These are phyloP conservation scores for Neosilurus hyrtlii DNA, from an alignment of 2,797 vertebrate genomes.

Conservation along the genomic window DNA sequence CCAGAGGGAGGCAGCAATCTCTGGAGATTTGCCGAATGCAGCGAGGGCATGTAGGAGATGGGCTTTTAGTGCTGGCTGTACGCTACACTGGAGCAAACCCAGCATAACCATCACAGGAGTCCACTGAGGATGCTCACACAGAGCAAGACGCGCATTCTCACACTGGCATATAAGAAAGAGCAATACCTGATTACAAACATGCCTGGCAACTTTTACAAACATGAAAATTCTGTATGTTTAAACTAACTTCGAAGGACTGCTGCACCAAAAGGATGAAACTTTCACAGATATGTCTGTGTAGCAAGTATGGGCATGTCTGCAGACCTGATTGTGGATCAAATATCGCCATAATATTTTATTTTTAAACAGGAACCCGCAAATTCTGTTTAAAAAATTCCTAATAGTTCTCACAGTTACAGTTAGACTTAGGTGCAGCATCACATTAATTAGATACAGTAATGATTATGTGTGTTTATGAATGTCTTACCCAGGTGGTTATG, in stretches of 20 bases:
- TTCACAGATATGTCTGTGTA: neutral
- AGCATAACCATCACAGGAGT: slow-evolving; percentile 92
- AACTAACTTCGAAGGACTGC: neutral
- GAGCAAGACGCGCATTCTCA: slow-evolving; percentile 93
- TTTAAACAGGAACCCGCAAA: neutral
- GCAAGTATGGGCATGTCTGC: neutral
- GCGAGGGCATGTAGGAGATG: slow-evolving; percentile 86
- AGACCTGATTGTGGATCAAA: neutral
- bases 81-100: slow-evolving; percentile 92
- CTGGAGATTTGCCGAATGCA: slow-evolving; percentile 96
- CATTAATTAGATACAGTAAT: too few relatives aligned
- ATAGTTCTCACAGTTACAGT: neutral
- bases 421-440: neutral
- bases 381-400: neutral
- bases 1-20: slow-evolving; percentile 96
- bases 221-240: neutral
- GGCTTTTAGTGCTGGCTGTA: slow-evolving; percentile 88
- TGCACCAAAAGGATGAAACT: neutral
- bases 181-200: neutral
- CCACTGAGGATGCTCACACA: slow-evolving; percentile 98
- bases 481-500: slow-evolving; percentile 90
- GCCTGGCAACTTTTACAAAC: neutral
- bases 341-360: neutral
- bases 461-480: neutral
- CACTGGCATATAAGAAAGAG: slow-evolving; percentile 71